Evolutionary conservation across 2,888 invertebrate genomes (phyloP).

Genomic region (Pyrgus malvae): DNA sequence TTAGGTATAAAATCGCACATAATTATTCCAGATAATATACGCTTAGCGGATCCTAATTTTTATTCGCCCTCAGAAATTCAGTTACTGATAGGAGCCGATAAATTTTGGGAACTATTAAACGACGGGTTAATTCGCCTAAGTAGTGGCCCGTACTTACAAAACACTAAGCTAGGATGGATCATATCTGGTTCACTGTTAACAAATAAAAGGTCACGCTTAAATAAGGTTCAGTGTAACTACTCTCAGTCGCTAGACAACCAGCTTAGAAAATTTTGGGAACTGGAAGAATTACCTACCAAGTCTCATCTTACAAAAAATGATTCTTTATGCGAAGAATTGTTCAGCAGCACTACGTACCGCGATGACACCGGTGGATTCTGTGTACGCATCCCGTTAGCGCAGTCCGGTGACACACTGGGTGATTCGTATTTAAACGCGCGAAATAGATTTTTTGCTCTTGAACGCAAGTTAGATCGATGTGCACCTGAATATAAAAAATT

Average conservation of each 20-base stretch:
- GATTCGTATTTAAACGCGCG: background rate
- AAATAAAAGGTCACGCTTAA: background rate
- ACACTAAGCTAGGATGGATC: constrained; percentile 34
- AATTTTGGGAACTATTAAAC: constrained; percentile 33
- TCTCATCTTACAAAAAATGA: constrained; percentile 15
- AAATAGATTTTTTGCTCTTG: constrained; percentile 20
- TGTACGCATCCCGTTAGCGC: constrained; percentile 30
- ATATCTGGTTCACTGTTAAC: constrained; percentile 25
- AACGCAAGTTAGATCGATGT: constrained; percentile 28
- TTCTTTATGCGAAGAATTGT: constrained; percentile 30
- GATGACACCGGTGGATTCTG: constrained; percentile 23
- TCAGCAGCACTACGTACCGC: constrained; percentile 29
- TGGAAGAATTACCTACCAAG: constrained; percentile 27
- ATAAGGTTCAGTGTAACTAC: constrained; percentile 28
- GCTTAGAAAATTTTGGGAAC: constrained; percentile 31
- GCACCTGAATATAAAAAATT: constrained; percentile 29
- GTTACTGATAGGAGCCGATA: constrained; percentile 32
- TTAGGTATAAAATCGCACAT: constrained; percentile 16
- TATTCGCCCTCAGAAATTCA: constrained; percentile 27
- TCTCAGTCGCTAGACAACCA: constrained; percentile 22
- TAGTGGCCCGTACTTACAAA: constrained; percentile 32
- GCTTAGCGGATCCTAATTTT: constrained; percentile 32
- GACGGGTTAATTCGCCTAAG: constrained; percentile 28
- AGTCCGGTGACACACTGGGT: background rate
- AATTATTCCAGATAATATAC: constrained; percentile 22